Evolutionary conservation across 92 coral and sea anemone species (phyloP).

Genomic region (Zoanthus solanderi): DNA sequence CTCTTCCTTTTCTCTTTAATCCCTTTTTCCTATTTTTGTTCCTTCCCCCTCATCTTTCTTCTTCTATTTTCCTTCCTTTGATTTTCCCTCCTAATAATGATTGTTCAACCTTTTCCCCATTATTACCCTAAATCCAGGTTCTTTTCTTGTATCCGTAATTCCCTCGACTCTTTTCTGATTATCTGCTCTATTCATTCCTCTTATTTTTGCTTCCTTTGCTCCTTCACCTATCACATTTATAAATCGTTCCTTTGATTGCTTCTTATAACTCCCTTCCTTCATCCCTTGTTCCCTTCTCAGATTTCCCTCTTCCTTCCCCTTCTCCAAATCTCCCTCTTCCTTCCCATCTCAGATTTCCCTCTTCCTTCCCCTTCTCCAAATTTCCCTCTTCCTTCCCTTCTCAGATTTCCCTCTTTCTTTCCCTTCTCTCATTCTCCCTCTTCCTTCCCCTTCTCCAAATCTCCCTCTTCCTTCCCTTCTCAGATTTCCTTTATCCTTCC

Average conservation of each 20-base stretch:
- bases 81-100: neutral
- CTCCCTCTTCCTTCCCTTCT: neutral
- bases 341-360: neutral
- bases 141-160: neutral
- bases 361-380: neutral
- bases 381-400: neutral
- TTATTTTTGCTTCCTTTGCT: slow-evolving; percentile 26
- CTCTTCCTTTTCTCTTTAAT: neutral
- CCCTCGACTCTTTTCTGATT: neutral
- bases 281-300: neutral
- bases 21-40: too few species aligned
- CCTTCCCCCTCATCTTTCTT: too few species aligned
- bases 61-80: too few species aligned
- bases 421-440: neutral
- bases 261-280: neutral
- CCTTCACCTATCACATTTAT: neutral
- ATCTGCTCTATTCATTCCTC: slow-evolving; percentile 33
- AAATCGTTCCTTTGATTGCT: neutral
- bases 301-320: neutral
- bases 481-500: neutral
- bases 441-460: too few species aligned
- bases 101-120: neutral
- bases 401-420: neutral
- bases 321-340: neutral
- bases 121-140: neutral